Evolutionary conservation across 1,140 invertebrate species (phyloP).

Genomic region (Drosophila athabasca): DNA sequence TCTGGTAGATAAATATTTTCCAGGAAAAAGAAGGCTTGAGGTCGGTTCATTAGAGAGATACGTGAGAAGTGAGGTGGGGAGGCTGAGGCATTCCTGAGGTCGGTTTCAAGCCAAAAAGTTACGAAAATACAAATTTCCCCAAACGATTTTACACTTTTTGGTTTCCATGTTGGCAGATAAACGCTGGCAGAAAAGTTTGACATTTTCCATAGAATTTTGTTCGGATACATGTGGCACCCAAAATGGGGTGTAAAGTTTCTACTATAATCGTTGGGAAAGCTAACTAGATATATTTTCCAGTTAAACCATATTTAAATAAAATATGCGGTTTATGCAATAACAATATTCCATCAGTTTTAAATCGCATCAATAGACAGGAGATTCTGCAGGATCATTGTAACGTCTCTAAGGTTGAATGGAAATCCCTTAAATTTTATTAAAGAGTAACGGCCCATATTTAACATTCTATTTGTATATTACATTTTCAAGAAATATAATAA

Average conservation of each 20-base stretch:
- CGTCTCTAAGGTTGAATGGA: too few relatives aligned
- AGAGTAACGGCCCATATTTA: too few relatives aligned
- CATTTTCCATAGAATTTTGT: constrained; percentile 27
- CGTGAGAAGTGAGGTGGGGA: neutral
- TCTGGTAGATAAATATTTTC: constrained; percentile 45
- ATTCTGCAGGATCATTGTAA: too few relatives aligned
- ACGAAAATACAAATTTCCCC: constrained; percentile 1
- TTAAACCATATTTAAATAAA: too few relatives aligned
- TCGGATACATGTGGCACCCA: neutral
- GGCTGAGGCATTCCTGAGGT: constrained; percentile 1
- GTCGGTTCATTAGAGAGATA: constrained; percentile 38
- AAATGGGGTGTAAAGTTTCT: neutral
- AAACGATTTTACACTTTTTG: constrained; percentile 1
- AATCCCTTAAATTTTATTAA: too few relatives aligned
- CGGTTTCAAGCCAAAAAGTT: neutral
- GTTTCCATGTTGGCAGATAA: constrained; percentile 30
- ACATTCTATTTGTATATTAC: too few relatives aligned
- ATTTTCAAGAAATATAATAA: too few relatives aligned
- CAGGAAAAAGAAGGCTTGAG: constrained; percentile 19
- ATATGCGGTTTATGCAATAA: too few relatives aligned
- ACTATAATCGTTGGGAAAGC: constrained; percentile 9
- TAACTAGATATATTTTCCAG: neutral
- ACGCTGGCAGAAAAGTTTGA: constrained; percentile 36
- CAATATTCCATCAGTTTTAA: too few relatives aligned
- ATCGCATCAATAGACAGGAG: too few relatives aligned